Conservation (phyloP, 1,140 invertebrate genomes). For the Anoplolepis gracilipes region DNA sequence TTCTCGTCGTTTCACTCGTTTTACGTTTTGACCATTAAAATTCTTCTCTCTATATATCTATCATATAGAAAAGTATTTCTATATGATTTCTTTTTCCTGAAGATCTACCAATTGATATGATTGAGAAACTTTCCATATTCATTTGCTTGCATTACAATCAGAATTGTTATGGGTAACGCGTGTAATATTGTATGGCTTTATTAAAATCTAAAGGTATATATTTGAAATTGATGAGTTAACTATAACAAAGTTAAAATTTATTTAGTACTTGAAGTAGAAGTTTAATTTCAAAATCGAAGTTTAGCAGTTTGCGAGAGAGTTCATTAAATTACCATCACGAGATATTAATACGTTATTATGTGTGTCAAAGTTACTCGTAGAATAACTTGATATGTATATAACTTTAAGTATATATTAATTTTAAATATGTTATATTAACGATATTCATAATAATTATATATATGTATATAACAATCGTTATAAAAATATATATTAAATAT, state of each 20-base stretch:
- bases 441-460: not conserved
- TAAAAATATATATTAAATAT: not conserved
- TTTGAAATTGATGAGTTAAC: conserved; percentile 19
- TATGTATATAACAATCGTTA: conserved; percentile 12
- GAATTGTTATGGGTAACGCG: conserved; percentile 8
- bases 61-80: conserved; percentile 20
- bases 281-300: conserved; percentile 52
- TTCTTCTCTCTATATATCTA: conserved; percentile 40
- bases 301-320: conserved; percentile 43
- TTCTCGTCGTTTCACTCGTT: conserved; percentile 60
- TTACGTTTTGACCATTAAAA: conserved; percentile 73
- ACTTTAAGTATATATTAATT: conserved; percentile 44
- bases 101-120: conserved; percentile 19
- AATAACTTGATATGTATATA: conserved; percentile 23
- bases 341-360: conserved; percentile 47
- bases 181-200: conserved; percentile 4
- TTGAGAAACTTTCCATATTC: not conserved
- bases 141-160: conserved; percentile 8
- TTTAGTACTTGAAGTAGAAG: conserved; percentile 31
- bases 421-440: not conserved
- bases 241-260: conserved; percentile 39
- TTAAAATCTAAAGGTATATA: conserved; percentile 32
- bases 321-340: conserved; percentile 49
- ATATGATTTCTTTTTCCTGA: not conserved
- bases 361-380: no score